A percentile compares a stretch with the other conserved stretches of the same genome.
Evolutionary conservation across 2,888 invertebrate species (phyloP).

Genomic region (Andrena dorsata): DNA sequence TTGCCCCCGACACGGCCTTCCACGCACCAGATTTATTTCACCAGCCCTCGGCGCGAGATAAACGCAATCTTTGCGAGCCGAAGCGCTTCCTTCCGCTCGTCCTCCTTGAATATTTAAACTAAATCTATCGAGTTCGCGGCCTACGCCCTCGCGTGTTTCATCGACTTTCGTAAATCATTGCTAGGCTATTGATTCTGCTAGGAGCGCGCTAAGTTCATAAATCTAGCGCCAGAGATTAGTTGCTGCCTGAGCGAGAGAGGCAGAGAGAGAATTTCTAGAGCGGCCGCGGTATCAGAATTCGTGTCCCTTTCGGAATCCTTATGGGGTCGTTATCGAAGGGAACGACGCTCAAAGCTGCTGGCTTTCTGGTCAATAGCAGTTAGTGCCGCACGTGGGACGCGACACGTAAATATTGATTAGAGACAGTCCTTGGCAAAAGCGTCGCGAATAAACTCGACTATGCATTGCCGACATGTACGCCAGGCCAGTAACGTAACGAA

Average conservation of each 20-base stretch:
- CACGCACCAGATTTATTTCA: conserved; percentile 28
- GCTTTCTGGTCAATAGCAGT: conserved; percentile 60
- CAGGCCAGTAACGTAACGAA: conserved; percentile 2
- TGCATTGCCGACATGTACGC: conserved; percentile 25
- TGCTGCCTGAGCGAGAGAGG: conserved; percentile 38
- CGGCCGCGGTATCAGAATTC: conserved; percentile 54
- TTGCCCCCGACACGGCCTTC: conserved; percentile 6
- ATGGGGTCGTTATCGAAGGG: conserved; percentile 62
- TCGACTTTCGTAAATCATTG: conserved; percentile 35
- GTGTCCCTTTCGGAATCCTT: conserved; percentile 61
- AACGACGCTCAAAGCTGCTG: conserved; percentile 46
- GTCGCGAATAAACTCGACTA: conserved; percentile 42
- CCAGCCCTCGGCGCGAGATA: background rate
- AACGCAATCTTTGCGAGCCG: background rate
- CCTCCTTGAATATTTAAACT: conserved; percentile 7
- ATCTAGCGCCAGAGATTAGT: conserved; percentile 47
- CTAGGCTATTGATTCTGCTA: conserved; percentile 42
- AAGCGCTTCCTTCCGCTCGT: background rate
- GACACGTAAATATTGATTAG: conserved; percentile 61
- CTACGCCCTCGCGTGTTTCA: background rate
- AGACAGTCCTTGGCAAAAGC: conserved; percentile 57
- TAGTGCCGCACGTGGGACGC: conserved; percentile 53
- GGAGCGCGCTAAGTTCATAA: conserved; percentile 43
- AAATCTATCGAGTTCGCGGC: background rate
- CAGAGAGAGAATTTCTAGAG: background rate